Base-by-base conservation (phyloP, 2,888 invertebrate species). In the Leptura quadrifasciata region DNA sequence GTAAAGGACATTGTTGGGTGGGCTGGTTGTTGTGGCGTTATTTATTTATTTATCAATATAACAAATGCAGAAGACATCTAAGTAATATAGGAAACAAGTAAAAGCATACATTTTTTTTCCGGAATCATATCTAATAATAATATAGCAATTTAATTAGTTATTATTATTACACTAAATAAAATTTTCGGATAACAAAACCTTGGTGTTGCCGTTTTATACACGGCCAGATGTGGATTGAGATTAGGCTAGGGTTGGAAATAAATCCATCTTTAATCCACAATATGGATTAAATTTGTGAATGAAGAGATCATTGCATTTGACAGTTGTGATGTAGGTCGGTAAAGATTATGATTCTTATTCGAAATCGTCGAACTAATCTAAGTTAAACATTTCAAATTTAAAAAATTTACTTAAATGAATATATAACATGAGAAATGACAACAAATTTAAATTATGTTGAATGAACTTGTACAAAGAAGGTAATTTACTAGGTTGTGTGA, bases 251-350 rank as follows among this genome's bases (percentile, higher is more conserved):
- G 84, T 85, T 84, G 85, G 81, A 81, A 82, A 81, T 84, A 84
- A 84, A 84, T 84, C 85, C 82, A 80, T 79, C 82, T 78, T 83
- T 84, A 84, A 85, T 85, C 85, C 85, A 76, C 82, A 84, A 80
- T 84, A 80, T 84, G 81, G 85, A 85, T 85, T 85, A 83, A 74
- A 77, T 77, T 75, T 82, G 82, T 82, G 79, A 84, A 84, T 82
- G 80, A 77, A 79, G 77, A 77, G 78, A 84, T 84, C 84, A 81
- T 76, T 84, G 83, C 79, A 75, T 82, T 84, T 85, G 84, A 84
- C 85, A 85, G 84, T 85, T 84, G 82, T 84, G 85, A 84, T 81
- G 83, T 84, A 85, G 85, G 85, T 84, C 84, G 78, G 18, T 64
- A 58, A 58, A 71, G 70, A 71, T 71, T 71, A 71, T 60, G 39